phyloP scores from a whole-genome alignment of 2,888 invertebrate genomes.

The Machimus rusticus region DNA sequence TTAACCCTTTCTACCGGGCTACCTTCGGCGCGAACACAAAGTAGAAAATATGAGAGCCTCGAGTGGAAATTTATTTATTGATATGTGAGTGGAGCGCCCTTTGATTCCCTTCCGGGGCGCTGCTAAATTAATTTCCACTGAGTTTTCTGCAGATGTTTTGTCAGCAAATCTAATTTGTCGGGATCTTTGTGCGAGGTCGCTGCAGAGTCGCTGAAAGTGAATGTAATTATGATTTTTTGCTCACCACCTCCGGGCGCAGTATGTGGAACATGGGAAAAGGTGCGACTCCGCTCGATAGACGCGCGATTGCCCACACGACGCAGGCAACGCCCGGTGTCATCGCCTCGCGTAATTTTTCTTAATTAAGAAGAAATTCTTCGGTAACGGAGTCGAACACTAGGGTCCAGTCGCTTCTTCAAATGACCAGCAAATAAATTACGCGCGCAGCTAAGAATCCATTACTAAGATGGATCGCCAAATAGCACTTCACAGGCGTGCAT shows the following conservation, averaged over 20 bases:
- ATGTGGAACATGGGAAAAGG: constrained; percentile 13
- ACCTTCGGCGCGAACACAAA: constrained; percentile 18
- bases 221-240: neutral
- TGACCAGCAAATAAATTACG: neutral
- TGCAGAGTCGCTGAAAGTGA: neutral
- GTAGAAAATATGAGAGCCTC: constrained; percentile 43
- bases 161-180: neutral
- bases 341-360: neutral
- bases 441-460: constrained; percentile 15
- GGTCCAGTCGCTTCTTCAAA: neutral
- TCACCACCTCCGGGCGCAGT: neutral
- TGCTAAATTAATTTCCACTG: constrained; percentile 6
- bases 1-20: constrained; percentile 4
- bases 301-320: neutral
- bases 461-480: constrained; percentile 26
- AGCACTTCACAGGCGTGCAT: constrained; percentile 16
- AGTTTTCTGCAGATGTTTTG: neutral
- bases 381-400: neutral
- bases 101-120: neutral
- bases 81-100: constrained; percentile 36
- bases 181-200: neutral
- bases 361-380: neutral
- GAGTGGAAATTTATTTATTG: constrained; percentile 40
- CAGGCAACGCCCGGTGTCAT: neutral
- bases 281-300: neutral